Conservation (phyloP, 2,888 invertebrate species). For the Metellina segmentata region DNA sequence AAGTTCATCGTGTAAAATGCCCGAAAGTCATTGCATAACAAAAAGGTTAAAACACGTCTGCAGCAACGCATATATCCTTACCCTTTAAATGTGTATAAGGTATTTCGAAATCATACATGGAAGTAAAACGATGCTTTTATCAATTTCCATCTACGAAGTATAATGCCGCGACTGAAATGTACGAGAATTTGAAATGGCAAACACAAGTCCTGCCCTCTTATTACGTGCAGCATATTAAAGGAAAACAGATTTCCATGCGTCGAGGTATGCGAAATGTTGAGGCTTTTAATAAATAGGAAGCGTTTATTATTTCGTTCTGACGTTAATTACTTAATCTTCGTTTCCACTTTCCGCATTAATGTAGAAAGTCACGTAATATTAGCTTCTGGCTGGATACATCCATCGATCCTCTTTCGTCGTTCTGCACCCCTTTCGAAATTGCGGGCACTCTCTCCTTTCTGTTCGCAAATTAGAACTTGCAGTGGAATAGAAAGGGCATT, state of each 20-base stretch:
- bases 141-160: no score
- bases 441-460: background rate
- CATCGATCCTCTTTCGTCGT: background rate
- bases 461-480: background rate
- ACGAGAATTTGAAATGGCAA: background rate
- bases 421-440: background rate
- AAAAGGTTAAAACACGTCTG: no score
- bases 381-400: background rate
- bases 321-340: background rate
- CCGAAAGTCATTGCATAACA: no score
- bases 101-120: no score
- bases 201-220: background rate
- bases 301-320: background rate
- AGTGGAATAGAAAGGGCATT: background rate
- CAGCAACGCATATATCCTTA: no score
- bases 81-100: no score
- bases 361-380: background rate
- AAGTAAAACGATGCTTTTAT: no score
- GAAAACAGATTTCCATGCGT: background rate
- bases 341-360: background rate
- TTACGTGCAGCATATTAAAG: background rate
- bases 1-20: no score
- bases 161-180: no score
- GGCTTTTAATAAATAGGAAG: background rate
- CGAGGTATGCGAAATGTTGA: background rate